A percentile compares a stretch with the other conserved stretches of the same genome.
Conservation (phyloP, 2,113 vertebrate species). For the Benitochromis conjunctus region DNA sequence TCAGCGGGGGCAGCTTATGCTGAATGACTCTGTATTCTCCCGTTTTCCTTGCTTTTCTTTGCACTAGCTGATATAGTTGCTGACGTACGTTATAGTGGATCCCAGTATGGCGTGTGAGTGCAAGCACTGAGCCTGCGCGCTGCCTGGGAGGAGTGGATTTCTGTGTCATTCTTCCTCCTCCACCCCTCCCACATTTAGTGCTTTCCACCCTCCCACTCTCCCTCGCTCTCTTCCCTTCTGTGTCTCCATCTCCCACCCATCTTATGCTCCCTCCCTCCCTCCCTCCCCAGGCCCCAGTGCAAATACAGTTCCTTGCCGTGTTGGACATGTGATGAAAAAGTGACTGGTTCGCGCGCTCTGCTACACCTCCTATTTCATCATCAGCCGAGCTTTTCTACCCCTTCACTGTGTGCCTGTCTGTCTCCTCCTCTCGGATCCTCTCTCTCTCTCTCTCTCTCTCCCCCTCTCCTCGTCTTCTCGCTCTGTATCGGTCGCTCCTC, state of each 20-base stretch:
- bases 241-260: conserved; percentile 41
- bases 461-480: conserved; percentile 55
- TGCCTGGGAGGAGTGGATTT: conserved; percentile 68
- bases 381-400: conserved; percentile 72
- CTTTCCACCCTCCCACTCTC: conserved; percentile 51
- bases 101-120: conserved; percentile 55
- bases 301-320: conserved; percentile 72
- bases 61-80: conserved; percentile 54
- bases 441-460: conserved; percentile 46
- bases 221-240: conserved; percentile 37
- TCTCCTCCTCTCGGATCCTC: conserved; percentile 53
- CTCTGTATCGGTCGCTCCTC: conserved; percentile 54
- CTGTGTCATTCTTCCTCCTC: conserved; percentile 65
- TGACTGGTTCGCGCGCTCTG: conserved; percentile 73
- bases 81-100: conserved; percentile 42
- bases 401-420: conserved; percentile 60
- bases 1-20: conserved; percentile 2
- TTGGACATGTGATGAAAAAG: conserved; percentile 76
- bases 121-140: conserved; percentile 70
- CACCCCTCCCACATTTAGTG: conserved; percentile 54
- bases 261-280: conserved; percentile 39
- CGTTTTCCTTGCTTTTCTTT: conserved; percentile 23
- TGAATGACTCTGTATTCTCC: conserved; percentile 2
- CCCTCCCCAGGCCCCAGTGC: conserved; percentile 62
- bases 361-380: conserved; percentile 82